Percentiles rank a stretch among this genome's conserved stretches.
Evolutionary conservation across 2,888 invertebrate species (phyloP).

Genomic region (Diaprepes abbreviatus): DNA sequence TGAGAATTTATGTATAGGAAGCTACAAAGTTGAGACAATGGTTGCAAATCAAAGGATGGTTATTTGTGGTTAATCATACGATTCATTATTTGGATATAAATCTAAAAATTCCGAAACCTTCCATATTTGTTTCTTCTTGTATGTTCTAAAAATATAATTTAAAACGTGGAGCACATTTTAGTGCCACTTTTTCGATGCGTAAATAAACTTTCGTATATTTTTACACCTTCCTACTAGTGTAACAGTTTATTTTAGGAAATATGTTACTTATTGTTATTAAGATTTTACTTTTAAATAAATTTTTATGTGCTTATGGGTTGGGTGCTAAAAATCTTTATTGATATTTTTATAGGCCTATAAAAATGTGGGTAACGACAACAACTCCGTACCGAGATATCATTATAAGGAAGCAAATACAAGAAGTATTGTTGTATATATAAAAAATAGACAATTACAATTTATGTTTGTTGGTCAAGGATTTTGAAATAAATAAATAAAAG

Average conservation of each 20-base stretch:
- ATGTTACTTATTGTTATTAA: conserved; percentile 5
- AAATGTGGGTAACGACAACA: conserved; percentile 15
- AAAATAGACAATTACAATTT: conserved; percentile 7
- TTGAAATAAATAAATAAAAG: conserved; percentile 2
- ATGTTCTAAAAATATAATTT: too few species aligned
- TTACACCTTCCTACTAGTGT: neutral
- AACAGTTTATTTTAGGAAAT: conserved; percentile 14
- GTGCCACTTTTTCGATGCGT: too few species aligned
- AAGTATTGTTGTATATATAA: neutral
- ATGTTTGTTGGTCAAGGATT: conserved; percentile 19
- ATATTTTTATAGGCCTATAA: conserved; percentile 13
- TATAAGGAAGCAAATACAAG: conserved; percentile 1
- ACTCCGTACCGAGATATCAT: neutral
- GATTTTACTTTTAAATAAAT: conserved; percentile 7
- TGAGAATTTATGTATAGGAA: too few species aligned
- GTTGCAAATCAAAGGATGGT: too few species aligned
- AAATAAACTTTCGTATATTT: neutral
- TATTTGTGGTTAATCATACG: too few species aligned
- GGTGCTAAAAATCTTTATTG: conserved; percentile 9
- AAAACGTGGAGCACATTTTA: too few species aligned
- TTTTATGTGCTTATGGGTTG: conserved; percentile 6
- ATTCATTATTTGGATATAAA: too few species aligned
- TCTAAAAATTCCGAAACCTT: too few species aligned
- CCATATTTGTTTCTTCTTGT: too few species aligned
- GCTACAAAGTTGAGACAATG: too few species aligned